Conservation (phyloP, 1,140 invertebrate genomes). For the Yoshiicerus persimilis region DNA sequence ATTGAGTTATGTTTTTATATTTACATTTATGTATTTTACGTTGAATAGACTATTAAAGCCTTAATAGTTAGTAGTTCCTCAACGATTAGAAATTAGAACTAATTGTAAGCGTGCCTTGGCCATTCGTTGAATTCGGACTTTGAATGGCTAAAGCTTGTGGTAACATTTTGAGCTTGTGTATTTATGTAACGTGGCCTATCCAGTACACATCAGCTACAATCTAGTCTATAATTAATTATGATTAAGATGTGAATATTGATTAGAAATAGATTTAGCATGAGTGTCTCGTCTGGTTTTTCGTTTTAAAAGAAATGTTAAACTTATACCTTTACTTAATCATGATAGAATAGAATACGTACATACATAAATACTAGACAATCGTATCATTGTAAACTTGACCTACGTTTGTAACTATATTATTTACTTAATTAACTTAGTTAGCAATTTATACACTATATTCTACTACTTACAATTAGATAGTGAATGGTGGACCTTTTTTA, state of each 20-base stretch:
- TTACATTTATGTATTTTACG: background rate
- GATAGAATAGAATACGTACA: background rate
- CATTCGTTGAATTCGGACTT: background rate
- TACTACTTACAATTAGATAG: background rate
- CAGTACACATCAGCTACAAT: background rate
- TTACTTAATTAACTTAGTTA: background rate
- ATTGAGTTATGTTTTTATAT: background rate
- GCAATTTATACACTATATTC: background rate
- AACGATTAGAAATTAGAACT: background rate
- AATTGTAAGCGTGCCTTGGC: background rate
- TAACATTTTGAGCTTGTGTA: constrained; percentile 7
- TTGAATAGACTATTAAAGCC: background rate
- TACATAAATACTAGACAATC: background rate
- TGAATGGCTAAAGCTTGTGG: background rate
- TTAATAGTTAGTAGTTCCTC: background rate
- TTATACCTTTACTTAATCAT: background rate
- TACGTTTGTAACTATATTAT: background rate
- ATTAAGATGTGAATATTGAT: background rate
- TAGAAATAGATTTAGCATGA: background rate
- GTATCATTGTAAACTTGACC: background rate
- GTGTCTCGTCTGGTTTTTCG: constrained; percentile 4
- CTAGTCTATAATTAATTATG: background rate
- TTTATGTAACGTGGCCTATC: background rate
- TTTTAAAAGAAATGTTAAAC: background rate
- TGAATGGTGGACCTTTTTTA: background rate